These are phyloP conservation scores for Belgica antarctica DNA, from an alignment of 2,888 invertebrate genomes.

Conservation along the genomic window DNA sequence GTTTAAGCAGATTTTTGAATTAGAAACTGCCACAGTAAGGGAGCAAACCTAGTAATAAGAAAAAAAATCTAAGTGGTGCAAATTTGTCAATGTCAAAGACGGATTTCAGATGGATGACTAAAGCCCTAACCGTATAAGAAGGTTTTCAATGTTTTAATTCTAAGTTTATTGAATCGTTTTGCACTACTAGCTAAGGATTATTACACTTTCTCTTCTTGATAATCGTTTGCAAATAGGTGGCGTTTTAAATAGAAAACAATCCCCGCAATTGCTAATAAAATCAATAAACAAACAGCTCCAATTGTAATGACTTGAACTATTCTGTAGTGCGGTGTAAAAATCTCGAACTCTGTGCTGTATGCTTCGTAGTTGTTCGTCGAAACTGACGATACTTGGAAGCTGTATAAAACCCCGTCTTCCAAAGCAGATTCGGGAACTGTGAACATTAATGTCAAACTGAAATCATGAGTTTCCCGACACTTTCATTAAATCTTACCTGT, in stretches of 20 bases:
- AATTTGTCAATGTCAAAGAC: too few species aligned
- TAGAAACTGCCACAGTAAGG: too few species aligned
- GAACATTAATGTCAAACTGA: conserved; percentile 18
- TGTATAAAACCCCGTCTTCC: conserved; percentile 70
- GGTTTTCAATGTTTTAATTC: too few species aligned
- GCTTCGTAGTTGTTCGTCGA: conserved; percentile 60
- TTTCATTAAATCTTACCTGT: conserved; percentile 55
- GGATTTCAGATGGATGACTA: too few species aligned
- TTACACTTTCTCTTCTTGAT: conserved; percentile 27
- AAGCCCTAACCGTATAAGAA: too few species aligned
- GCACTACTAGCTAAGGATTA: too few species aligned
- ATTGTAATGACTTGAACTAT: conserved; percentile 69
- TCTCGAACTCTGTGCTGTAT: conserved; percentile 62
- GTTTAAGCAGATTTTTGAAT: too few species aligned
- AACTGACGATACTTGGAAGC: conserved; percentile 70
- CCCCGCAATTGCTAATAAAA: conserved; percentile 64
- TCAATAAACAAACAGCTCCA: conserved; percentile 66
- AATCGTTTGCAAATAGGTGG: conserved; percentile 28
- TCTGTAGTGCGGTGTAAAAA: conserved; percentile 69
- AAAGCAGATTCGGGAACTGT: conserved; percentile 63
- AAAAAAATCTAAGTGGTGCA: too few species aligned
- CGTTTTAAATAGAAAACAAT: conserved; percentile 59
- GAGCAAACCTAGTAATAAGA: too few species aligned
- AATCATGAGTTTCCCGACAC: background rate
- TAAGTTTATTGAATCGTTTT: too few species aligned